Conservation (phyloP, 2,113 vertebrate genomes). For the Globicephala melas region DNA sequence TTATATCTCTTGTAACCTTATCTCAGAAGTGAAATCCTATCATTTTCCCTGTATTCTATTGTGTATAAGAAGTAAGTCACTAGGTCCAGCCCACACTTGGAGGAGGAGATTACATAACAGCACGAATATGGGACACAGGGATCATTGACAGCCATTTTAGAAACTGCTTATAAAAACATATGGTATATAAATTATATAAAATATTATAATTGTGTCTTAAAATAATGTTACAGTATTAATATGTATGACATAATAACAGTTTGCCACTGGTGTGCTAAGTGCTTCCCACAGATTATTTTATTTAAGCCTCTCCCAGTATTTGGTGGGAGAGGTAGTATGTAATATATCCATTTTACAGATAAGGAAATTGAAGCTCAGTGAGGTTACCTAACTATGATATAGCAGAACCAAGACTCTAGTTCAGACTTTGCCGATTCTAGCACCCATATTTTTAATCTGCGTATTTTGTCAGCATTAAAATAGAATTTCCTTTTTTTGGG, state of each 20-base stretch:
- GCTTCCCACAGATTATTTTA: neutral
- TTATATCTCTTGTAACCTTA: neutral
- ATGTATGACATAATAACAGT: neutral
- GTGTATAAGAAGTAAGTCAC: neutral
- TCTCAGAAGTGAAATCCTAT: neutral
- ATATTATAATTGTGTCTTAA: neutral
- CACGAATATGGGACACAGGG: neutral
- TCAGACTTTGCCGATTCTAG: neutral
- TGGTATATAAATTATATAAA: neutral
- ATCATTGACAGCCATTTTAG: neutral
- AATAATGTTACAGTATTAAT: neutral
- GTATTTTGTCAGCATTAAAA: constrained; percentile 32
- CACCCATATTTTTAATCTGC: neutral
- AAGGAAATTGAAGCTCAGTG: neutral
- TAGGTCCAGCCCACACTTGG: neutral
- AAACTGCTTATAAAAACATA: neutral
- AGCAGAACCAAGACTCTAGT: neutral
- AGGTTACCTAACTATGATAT: neutral
- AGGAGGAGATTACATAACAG: neutral
- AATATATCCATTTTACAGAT: neutral
- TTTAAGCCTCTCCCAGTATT: neutral
- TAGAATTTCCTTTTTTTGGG: neutral
- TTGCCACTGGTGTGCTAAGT: neutral
- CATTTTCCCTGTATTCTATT: neutral
- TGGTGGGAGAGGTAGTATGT: neutral